Evolutionary conservation across 2,797 vertebrate genomes (phyloP).

Genomic region (Tadarida brasiliensis): DNA sequence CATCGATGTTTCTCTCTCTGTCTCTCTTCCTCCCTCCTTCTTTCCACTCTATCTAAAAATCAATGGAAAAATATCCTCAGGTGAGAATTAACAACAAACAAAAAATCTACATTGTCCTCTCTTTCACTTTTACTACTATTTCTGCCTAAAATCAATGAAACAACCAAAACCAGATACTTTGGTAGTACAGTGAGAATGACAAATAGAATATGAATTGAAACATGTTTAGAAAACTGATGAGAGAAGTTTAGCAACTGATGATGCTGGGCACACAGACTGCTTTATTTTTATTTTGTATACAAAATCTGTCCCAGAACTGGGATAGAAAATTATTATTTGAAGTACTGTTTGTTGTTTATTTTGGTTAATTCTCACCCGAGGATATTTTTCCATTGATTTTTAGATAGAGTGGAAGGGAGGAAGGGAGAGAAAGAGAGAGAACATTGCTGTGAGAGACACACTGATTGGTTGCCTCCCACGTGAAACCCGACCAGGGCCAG

Average conservation of each 20-base stretch:
- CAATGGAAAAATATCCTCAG: too few species aligned
- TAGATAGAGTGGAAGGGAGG: too few species aligned
- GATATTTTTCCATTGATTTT: too few species aligned
- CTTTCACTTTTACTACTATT: background rate
- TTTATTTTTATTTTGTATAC: background rate
- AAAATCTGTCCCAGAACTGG: background rate
- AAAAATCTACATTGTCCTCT: background rate
- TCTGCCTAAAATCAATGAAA: background rate
- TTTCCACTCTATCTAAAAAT: too few species aligned
- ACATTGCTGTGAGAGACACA: too few species aligned
- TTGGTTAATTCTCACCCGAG: too few species aligned
- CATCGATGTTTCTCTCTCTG: too few species aligned
- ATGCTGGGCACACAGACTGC: background rate
- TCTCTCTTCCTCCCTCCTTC: too few species aligned
- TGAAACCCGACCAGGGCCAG: too few species aligned
- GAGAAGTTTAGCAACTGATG: background rate
- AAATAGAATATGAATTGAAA: constrained; percentile 30
- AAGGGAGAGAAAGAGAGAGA: too few species aligned
- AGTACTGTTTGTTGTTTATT: background rate
- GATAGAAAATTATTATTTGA: background rate
- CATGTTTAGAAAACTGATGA: background rate
- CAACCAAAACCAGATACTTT: constrained; percentile 8
- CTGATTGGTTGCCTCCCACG: too few species aligned
- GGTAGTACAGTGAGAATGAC: background rate
- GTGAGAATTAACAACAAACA: too few species aligned